Evolutionary conservation across 1,140 invertebrate species (phyloP).

Genomic region (Zaprionus capensis): DNA sequence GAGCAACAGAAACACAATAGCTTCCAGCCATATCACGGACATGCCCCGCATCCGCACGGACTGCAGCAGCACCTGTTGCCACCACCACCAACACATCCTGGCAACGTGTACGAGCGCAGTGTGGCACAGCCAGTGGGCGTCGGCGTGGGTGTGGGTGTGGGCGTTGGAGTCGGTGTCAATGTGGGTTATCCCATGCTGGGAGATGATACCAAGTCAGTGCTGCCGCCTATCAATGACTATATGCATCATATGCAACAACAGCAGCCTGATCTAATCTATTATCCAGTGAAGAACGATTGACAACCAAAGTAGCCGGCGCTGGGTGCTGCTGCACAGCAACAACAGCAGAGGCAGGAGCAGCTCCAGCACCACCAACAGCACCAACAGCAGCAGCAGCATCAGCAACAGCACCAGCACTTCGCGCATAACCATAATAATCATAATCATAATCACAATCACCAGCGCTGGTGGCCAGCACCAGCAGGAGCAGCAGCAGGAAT

Average conservation of each 20-base stretch:
- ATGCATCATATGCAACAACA: conserved; percentile 83
- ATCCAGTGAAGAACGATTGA: conserved; percentile 84
- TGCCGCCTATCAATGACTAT: conserved; percentile 80
- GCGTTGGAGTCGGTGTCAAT: conserved; percentile 56
- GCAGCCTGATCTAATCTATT: conserved; percentile 78
- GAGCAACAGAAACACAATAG: conserved; percentile 83
- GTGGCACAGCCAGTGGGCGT: conserved; percentile 43
- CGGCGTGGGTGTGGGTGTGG: conserved; percentile 7
- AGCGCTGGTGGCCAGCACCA: conserved; percentile 72
- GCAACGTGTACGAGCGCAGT: conserved; percentile 61
- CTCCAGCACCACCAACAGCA: conserved; percentile 17
- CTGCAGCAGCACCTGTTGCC: conserved; percentile 67
- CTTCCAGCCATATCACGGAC: conserved; percentile 69
- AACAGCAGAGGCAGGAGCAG: conserved; percentile 34
- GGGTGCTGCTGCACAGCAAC: conserved; percentile 39
- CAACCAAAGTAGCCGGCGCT: conserved; percentile 71
- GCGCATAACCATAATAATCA: conserved; percentile 49
- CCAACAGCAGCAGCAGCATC: conserved; percentile 34
- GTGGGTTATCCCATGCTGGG: conserved; percentile 75
- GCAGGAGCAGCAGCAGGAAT: conserved; percentile 54
- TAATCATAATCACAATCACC: conserved; percentile 67
- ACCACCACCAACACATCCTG: conserved; percentile 64
- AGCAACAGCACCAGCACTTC: conserved; percentile 40
- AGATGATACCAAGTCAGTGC: conserved; percentile 71
- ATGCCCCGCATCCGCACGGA: conserved; percentile 51